Base-by-base conservation (phyloP, 2,113 vertebrate species). In the Melanostigma gelatinosum region DNA sequence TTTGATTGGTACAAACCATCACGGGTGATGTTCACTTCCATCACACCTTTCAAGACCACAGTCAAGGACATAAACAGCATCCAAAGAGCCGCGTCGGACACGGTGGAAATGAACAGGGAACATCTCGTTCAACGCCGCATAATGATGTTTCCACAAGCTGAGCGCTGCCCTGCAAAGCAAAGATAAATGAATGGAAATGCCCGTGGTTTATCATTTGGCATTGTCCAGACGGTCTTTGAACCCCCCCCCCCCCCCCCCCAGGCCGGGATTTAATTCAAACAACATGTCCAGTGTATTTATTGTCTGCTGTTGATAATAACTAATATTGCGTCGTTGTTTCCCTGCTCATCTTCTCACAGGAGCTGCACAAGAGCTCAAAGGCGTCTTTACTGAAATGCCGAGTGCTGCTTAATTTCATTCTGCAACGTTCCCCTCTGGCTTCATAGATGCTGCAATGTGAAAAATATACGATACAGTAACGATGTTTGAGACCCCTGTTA, bases 1-100 rank as follows among this genome's bases (percentile, higher is more conserved):
- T 85, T 72, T 91, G 85, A 80, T 77, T 76, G 73, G 55, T 55
- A 82, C 75, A 84, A 81, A 80, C 71, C 72, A 58, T 84, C 82
- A 50, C 55, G n/a, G 42, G 61, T 24, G 20, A 67, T 60, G 71
- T 40, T 68, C 24, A 1, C 57, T 63, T 78, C 64, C 67, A 78
- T 88, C 71, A 68, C 76, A 85, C 82, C 73, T 82, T 86, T 73
- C 58, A 63, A 12, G 29, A 58, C 62, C 55, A 2, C 2, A 67
- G 1, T 83, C 75, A 82, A 90, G 77, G 83, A 85, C 74, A 34
- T 15, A 27, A 58, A 67, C 42, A 3, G 6, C 52, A 18, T 67
- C 66, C 24, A 63, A 69, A 58, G 42, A 20, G 15, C 20, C 11
- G 15, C 52, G 22, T 44, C 3, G 42, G 42, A 40, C 66, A 29